Conservation (phyloP, 2,113 vertebrate species). For the Rattus rattus region DNA sequence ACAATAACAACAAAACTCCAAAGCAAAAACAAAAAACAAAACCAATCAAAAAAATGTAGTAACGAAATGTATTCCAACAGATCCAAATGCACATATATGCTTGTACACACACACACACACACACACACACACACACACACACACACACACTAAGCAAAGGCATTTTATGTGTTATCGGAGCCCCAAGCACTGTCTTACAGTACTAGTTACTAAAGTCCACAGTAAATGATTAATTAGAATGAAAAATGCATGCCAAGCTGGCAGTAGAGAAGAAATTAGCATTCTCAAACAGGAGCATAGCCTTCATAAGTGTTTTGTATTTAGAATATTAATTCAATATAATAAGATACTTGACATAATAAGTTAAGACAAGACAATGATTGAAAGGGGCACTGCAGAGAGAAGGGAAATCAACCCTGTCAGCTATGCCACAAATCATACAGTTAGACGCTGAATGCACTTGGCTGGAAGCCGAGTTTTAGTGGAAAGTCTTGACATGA, state of each 20-base stretch:
- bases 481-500: neutral
- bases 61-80: neutral
- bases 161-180: neutral
- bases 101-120: neutral
- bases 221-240: slow-evolving; percentile 4
- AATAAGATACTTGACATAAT: slow-evolving; percentile 16
- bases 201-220: neutral
- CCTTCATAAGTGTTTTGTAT: neutral
- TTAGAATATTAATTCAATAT: neutral
- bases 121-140: neutral
- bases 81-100: neutral
- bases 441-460: neutral
- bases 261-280: neutral
- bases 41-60: neutral
- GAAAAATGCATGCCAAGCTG: neutral
- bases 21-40: neutral
- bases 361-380: slow-evolving; percentile 13
- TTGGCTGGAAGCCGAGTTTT: neutral
- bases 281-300: neutral
- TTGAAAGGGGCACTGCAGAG: slow-evolving; percentile 13
- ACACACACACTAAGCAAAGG: neutral
- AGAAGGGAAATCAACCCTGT: neutral
- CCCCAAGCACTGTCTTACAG: neutral
- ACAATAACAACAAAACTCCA: no score
- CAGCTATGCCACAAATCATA: slow-evolving; percentile 4